Evolutionary conservation across 2,888 invertebrate genomes (phyloP), one percentile per base, ranked within the genome.

Genomic region (Leucoptera coffeella): DNA sequence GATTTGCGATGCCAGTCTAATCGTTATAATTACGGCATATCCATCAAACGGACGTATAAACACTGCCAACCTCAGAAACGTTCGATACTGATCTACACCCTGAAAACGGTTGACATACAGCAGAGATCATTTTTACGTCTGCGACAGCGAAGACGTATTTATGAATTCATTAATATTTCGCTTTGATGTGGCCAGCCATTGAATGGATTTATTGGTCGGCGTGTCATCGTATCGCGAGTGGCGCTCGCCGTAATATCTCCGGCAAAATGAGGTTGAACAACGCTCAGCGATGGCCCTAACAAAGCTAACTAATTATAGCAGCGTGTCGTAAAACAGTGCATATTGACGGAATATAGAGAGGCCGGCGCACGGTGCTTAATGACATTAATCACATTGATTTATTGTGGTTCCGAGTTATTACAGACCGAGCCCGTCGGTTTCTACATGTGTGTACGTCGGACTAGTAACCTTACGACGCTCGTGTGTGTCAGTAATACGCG

Each of bases 371-470:
- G 64, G 62, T 67, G 64, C 69, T 67, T 69, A 69, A 69, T 69
- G 69, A 65, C 69, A 69, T 69, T 69, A 69, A 69, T 69, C 69
- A 69, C 67, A 67, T 69, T 69, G 69, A 69, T 69, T 69, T 69
- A 69, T 69, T 67, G 69, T 67, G 69, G 69, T 67, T 67, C 67
- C 69, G 67, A 69, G 69, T 69, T 69, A 69, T 69, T 69, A 69
- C 69, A 67, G 69, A 65, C 64, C 56, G 56, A 58, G 50, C 50
- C 47, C 35, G 13, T n/a, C n/a, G 17, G 17, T 7, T 17, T 6
- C 6, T 17, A 17, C 34, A 39, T 29, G 31, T 42, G 56, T 60
- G 61, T 64, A 64, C 40, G 65, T 47, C 47, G n/a, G n/a, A n/a
- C n/a, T n/a, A n/a, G n/a, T n/a, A n/a, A n/a, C n/a, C n/a, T n/a